Evolutionary conservation across 1,140 invertebrate species (phyloP), one percentile per base, ranked within the genome.

Genomic region (Carcinoscorpius rotundicauda): DNA sequence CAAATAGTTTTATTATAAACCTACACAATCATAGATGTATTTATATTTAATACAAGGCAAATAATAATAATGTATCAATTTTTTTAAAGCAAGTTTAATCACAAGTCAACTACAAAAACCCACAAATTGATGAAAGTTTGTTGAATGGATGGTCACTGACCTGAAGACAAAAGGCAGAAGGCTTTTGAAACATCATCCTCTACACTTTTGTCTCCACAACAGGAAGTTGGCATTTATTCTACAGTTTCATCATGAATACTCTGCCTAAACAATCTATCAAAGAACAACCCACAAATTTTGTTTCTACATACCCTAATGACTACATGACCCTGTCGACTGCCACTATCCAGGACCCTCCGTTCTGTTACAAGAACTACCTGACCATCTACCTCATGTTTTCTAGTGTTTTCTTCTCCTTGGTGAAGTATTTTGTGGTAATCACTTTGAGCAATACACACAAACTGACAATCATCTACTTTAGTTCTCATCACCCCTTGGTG

Each of bases 401-500:
- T 83, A n/a, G 89, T 97, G 74, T 97, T 97, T 76, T 97, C 93
- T 77, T 94, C 90, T 48, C 93, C 91, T 74, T 80, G 80, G 67
- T 82, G 80, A 62, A 85, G 78, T 65, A 85, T 86, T 53, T 86
- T 81, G 75, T 92, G 97, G 76, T 97, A 98, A 78, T 98, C 93
- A 51, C 85, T 86, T 80, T 99, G 95, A 8, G 94, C 95, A 60
- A 98, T 94, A 76, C 94, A 97, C 5, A 98, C 93, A 82, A 99
- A 99, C 78, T 98, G 95, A 75, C 96, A 98, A 75, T 98, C 94
- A 75, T 97, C 93, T 73, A 89, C 91, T 77, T 92, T 87, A 53
- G 96, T 98, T 65, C 87, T 84, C 94, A 98, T 98, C 51, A 94
- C 85, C 64, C 96, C 96, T 62, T 87, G 82, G 76, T 98, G 94